Evolutionary conservation across 53 echinoderm and acorn worm species (phyloP), one percentile per base, ranked within the genome.

Genomic region (Glandiceps talaboti): DNA sequence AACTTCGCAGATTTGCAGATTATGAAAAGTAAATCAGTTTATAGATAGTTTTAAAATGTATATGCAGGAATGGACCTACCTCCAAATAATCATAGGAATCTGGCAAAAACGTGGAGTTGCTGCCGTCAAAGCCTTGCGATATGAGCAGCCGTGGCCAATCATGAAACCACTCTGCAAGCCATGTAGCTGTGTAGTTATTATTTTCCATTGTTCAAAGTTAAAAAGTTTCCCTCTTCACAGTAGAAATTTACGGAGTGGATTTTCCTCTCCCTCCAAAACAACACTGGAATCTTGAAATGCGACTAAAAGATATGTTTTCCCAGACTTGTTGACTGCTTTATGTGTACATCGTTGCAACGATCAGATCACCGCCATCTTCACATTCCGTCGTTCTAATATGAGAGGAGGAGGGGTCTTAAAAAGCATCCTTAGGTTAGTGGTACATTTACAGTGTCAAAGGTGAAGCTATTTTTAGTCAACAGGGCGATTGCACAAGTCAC

Each of bases 81-180:
- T 90, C 81, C 14, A 90, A 74, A 33, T 90, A 90, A 76, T 75
- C 82, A 0, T 73, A 0, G 33, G 84, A 81, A 26, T 32, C 30
- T 0, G 90, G 90, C 73, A 87, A 77, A 29, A 90, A 90, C 28
- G 84, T 90, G 29, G 87, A 80, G 20, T 45, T 45, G 64, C 6
- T 20, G 64, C 20, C 64, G 64, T 6, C 64, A 20, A 45, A 45
- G 20, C 64, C 64, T 45, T 45, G 64, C 64, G 64, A 45, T 45
- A 45, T 45, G 6, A 45, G 20, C 64, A 45, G 6, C 20, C 64
- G 86, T 30, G 86, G 86, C 86, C 86, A 86, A 27, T 33, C 74
- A 30, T 86, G 78, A 31, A 82, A 75, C 73, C 77, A 86, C 78
- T 86, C 27, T 1, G 82, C 75, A 26, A 86, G 64, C 86, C 86